Base-by-base conservation (phyloP, 2,797 vertebrate genomes). In the Lophius americanus region DNA sequence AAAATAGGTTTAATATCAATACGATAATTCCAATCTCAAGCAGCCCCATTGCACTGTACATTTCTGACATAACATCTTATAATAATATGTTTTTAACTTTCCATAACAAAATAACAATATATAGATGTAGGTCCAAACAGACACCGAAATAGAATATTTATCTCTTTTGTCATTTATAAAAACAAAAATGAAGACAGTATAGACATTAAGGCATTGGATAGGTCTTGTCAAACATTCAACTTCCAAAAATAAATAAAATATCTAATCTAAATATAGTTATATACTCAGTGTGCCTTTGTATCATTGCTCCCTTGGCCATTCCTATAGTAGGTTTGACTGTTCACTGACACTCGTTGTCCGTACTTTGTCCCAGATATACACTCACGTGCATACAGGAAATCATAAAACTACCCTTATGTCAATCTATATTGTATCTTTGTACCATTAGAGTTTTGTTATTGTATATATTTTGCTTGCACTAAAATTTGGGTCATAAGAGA, bases 201-300 rank as follows among this genome's bases (percentile, higher is more conserved):
- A 87, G 79, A 92, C 86, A 89, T 88, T 94, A 94, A 94, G 93
- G 93, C 93, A 93, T 92, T 59, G 76, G 78, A 90, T 88, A 82
- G 72, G 88, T 93, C 85, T 80, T 84, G 65, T 79, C 86, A 87
- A 79, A 93, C 89, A 93, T 91, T 93, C 88, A 81, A 82, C 75
- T 88, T 89, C 64, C 66, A 87, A 92, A 90, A 92, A 92, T 93
- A 92, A 91, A 93, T 90, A 84, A 68, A 63, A 78, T 74, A 61
- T 86, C 76, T 83, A 78, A 67, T 88, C 55, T 85, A 84, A 73
- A 89, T 87, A 81, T 83, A 84, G 60, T 83, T 68, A 60, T 86
- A 64, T 86, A 70, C 68, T 84, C 81, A 70, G 83, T 87, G 86
- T 88, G 88, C 82, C 73, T 71, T 80, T 73, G 70, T 80, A 41